Evolutionary conservation across 2,888 invertebrate species (phyloP), one percentile per base, ranked within the genome.

Genomic region (Epinotia ramella): DNA sequence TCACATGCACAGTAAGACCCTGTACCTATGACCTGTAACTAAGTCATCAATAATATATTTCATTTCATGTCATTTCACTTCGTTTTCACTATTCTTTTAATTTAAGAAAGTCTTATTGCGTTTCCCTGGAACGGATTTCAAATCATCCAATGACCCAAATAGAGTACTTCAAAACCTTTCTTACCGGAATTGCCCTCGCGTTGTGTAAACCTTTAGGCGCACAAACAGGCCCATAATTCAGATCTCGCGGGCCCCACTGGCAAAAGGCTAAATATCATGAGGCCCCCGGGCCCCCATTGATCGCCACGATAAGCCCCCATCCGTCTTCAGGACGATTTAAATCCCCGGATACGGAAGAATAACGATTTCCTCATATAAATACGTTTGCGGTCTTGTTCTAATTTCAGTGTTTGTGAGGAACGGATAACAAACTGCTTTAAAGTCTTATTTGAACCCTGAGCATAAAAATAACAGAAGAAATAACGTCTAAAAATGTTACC

Each of bases 281-380:
- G 40, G 63, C 73, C 63, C 68, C 33, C n/a, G 18, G 63, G 63
- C 12, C 46, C 53, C 75, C 70, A 56, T 76, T 67, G 75, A 76
- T 76, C 71, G 59, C 65, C 33, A 69, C 46, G 75, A 76, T 76
- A 76, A 76, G 71, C 75, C 62, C 53, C 66, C 75, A 76, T 76
- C 75, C 71, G 71, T 76, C 71, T 76, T 71, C 60, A 44, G 40
- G 65, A 66, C 71, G 60, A 76, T 76, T 76, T 76, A 66, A 75
- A 76, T 76, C 71, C 71, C 12, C 18, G 59, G 60, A 66, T 59
- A 53, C 53, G 71, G 75, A 76, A 76, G 75, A 76, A 76, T 76
- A 76, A 76, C 71, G 75, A 65, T 76, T 71, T 53, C 46, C 60
- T 71, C 71, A 71, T 65, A 64, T 56, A 71, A 60, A 69, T 53